phyloP scores from a whole-genome alignment of 1,140 invertebrate genomes.

The Drosophila melanogaster region Release_6_plus_ISO1_MT NC_004354.4:13616501-13617000 shows the following conservation, averaged over 20 bases:
- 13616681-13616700: neutral
- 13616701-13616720: neutral
- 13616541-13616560: too few relatives aligned
- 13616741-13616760: too few relatives aligned
- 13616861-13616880: too few relatives aligned
- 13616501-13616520: too few relatives aligned
- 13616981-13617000: neutral
- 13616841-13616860: neutral
- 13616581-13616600: neutral
- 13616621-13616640: neutral
- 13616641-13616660: neutral
- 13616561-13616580: too few relatives aligned
- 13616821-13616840: neutral
- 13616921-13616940: neutral
- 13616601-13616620: neutral
- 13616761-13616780: too few relatives aligned
- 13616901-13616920: too few relatives aligned
- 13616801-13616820: too few relatives aligned
- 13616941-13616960: neutral
- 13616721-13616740: too few relatives aligned
- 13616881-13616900: too few relatives aligned
- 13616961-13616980: neutral
- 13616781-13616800: too few relatives aligned
- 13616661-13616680: neutral
- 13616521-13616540: too few relatives aligned